Evolutionary conservation across 1,140 invertebrate genomes (phyloP).

Genomic region (Kradibia gibbosae): DNA sequence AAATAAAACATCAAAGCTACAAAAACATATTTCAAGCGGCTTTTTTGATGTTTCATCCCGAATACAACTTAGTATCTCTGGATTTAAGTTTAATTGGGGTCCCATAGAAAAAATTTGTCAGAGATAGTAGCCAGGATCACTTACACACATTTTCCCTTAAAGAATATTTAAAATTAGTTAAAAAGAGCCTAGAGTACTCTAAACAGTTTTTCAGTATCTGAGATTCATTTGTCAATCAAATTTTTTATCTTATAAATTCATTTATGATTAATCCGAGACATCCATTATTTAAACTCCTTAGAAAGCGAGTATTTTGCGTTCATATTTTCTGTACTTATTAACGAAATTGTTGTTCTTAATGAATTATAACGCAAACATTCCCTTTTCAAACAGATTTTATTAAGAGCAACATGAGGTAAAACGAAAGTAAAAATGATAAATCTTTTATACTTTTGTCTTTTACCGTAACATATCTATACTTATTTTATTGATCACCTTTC

Average conservation of each 20-base stretch:
- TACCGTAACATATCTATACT: not conserved
- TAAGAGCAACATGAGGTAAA: not conserved
- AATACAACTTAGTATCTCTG: not conserved
- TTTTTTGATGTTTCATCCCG: not conserved
- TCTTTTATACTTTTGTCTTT: not conserved
- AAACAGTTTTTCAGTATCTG: slow-evolving; percentile 76
- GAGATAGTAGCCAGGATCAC: slow-evolving; percentile 53
- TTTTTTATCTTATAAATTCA: slow-evolving; percentile 84
- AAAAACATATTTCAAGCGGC: not conserved
- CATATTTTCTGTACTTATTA: too few species aligned
- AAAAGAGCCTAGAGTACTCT: slow-evolving; percentile 60
- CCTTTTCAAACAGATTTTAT: not conserved
- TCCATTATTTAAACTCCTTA: slow-evolving; percentile 84
- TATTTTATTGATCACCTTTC: too few species aligned
- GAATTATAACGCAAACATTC: not conserved
- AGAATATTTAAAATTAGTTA: slow-evolving; percentile 60
- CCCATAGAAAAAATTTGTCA: slow-evolving; percentile 62
- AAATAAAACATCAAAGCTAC: not conserved
- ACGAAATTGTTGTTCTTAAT: not conserved
- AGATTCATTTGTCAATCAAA: slow-evolving; percentile 78
- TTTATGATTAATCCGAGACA: slow-evolving; percentile 83
- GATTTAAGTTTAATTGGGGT: slow-evolving; percentile 51
- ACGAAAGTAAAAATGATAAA: not conserved
- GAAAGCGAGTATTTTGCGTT: not conserved
- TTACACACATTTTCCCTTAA: slow-evolving; percentile 55